phyloP scores from a whole-genome alignment of 2,797 vertebrate species.

The Poecilia gillii region DNA sequence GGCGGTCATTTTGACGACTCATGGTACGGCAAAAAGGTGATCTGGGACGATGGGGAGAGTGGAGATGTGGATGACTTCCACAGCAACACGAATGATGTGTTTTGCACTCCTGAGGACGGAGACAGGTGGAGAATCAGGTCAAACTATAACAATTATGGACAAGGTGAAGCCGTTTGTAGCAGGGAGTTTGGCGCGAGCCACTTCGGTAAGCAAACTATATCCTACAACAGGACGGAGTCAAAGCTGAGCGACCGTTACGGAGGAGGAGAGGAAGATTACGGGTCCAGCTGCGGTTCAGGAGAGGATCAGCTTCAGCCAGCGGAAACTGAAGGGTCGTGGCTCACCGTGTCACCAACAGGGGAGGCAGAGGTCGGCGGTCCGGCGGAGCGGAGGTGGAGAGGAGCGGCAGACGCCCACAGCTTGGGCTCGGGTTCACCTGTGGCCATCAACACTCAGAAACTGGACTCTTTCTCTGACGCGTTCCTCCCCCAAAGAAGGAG shows the following conservation, averaged over 20 bases:
- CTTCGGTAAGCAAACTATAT: conserved; percentile 21
- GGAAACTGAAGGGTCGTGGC: conserved; percentile 58
- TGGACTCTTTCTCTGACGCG: conserved; percentile 84
- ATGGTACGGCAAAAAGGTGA: conserved; percentile 57
- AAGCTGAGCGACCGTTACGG: conserved; percentile 41
- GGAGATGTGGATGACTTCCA: conserved; percentile 41
- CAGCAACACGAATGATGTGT: conserved; percentile 38
- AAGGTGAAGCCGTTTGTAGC: conserved; percentile 40
- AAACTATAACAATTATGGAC: conserved; percentile 32
- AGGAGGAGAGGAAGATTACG: conserved; percentile 60
- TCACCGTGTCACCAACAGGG: conserved; percentile 28
- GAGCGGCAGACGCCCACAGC: background rate
- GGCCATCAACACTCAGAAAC: conserved; percentile 69
- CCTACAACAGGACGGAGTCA: conserved; percentile 39
- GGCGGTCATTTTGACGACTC: conserved; percentile 33
- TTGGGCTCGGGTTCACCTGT: conserved; percentile 32
- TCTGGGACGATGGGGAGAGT: conserved; percentile 57
- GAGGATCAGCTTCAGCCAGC: conserved; percentile 55
- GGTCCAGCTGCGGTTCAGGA: conserved; percentile 55
- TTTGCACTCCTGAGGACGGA: conserved; percentile 39
- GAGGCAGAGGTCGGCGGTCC: conserved; percentile 16
- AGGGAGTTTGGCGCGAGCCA: conserved; percentile 31
- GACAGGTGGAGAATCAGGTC: conserved; percentile 31
- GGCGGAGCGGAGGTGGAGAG: conserved; percentile 48
- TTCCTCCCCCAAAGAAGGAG: conserved; percentile 72